A percentile compares a stretch with the other conserved stretches of the same genome.
phyloP scores from a whole-genome alignment of 2,113 vertebrate species.

The Myotis davidii region DNA sequence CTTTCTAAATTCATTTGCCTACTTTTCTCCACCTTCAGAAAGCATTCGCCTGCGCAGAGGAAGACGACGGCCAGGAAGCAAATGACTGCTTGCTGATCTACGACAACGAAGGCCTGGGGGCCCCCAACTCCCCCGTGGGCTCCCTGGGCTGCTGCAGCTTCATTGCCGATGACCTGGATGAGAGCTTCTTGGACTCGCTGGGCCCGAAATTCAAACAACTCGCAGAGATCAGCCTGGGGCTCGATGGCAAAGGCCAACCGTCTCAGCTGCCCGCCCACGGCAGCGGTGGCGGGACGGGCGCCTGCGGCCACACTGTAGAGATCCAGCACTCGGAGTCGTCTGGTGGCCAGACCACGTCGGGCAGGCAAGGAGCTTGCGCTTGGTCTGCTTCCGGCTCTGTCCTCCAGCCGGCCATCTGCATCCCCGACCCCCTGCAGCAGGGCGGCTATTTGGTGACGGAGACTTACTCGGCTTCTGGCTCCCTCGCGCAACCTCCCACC shows the following conservation, averaged over 20 bases:
- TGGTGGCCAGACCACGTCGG: neutral
- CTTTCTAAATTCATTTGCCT: neutral
- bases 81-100: slow-evolving; percentile 84
- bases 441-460: slow-evolving; percentile 84
- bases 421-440: slow-evolving; percentile 81
- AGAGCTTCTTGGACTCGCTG: slow-evolving; percentile 89
- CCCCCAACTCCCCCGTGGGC: slow-evolving; percentile 76
- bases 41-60: slow-evolving; percentile 72
- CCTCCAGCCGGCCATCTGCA: slow-evolving; percentile 77
- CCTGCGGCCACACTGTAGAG: neutral
- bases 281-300: neutral
- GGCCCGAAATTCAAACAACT: slow-evolving; percentile 91
- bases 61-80: slow-evolving; percentile 57
- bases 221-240: slow-evolving; percentile 88
- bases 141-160: slow-evolving; percentile 89
- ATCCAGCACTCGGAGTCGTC: neutral
- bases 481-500: slow-evolving; percentile 64
- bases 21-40: slow-evolving; percentile 84
- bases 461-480: slow-evolving; percentile 80
- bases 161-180: slow-evolving; percentile 85
- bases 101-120: slow-evolving; percentile 83
- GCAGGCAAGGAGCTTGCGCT: neutral
- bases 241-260: slow-evolving; percentile 53
- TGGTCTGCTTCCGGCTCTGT: slow-evolving; percentile 75
- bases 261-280: neutral